Conservation (phyloP, 2,797 vertebrate genomes). For the Etheostoma nigrum region DNA sequence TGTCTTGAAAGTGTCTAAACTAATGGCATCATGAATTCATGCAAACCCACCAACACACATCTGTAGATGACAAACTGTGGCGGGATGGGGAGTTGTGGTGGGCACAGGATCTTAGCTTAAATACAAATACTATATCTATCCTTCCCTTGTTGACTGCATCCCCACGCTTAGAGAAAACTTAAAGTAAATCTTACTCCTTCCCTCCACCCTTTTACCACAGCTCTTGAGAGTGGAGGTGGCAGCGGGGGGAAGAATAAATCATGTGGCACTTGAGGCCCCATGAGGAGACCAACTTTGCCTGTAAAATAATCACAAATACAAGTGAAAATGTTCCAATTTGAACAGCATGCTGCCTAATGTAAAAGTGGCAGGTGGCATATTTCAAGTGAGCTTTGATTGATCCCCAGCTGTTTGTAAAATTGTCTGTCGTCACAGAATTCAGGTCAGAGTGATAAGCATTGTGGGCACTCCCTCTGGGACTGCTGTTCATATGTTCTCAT, state of each 20-base stretch:
- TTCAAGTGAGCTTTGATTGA: slow-evolving; percentile 87
- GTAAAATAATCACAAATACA: slow-evolving; percentile 88
- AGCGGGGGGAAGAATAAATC: slow-evolving; percentile 80
- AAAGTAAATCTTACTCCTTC: slow-evolving; percentile 78
- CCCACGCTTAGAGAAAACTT: slow-evolving; percentile 81
- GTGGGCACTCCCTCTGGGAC: slow-evolving; percentile 80
- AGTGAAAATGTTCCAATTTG: slow-evolving; percentile 86
- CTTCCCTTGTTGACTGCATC: slow-evolving; percentile 75
- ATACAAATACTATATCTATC: slow-evolving; percentile 76
- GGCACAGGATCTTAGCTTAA: slow-evolving; percentile 72
- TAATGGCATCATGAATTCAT: slow-evolving; percentile 50
- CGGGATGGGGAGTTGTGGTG: slow-evolving; percentile 46
- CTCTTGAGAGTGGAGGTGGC: slow-evolving; percentile 78
- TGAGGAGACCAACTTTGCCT: slow-evolving; percentile 85
- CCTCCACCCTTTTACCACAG: slow-evolving; percentile 69
- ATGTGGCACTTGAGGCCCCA: slow-evolving; percentile 83
- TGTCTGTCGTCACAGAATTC: slow-evolving; percentile 87
- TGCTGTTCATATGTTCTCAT: slow-evolving; percentile 75
- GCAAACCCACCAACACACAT: slow-evolving; percentile 28
- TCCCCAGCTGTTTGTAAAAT: slow-evolving; percentile 90
- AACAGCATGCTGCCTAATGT: slow-evolving; percentile 88
- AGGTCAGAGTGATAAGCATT: slow-evolving; percentile 89
- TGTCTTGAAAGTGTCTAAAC: slow-evolving; percentile 49
- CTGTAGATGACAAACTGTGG: slow-evolving; percentile 32
- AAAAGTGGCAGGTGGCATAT: slow-evolving; percentile 89